phyloP scores from a whole-genome alignment of 2,888 invertebrate genomes.

The Cynaeus angustus region DNA sequence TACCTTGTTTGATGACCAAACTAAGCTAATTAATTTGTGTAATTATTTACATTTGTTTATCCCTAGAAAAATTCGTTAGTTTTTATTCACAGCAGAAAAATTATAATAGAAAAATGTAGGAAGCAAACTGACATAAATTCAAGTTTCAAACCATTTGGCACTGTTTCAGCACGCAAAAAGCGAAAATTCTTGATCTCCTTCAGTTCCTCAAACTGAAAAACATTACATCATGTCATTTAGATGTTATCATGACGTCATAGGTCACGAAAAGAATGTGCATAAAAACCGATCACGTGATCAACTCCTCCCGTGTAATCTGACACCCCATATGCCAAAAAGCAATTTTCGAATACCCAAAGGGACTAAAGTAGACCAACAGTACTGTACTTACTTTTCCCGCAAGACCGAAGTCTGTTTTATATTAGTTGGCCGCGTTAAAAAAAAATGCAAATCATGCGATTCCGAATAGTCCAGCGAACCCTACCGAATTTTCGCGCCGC shows the following conservation, averaged over 20 bases:
- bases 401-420: no score
- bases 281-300: constrained; percentile 13
- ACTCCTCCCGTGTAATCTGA: neutral
- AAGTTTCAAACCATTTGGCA: constrained; percentile 2
- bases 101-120: no score
- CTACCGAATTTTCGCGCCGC: constrained; percentile 23
- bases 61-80: no score
- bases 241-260: constrained; percentile 39
- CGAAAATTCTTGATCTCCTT: neutral
- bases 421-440: neutral
- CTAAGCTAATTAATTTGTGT: no score
- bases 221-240: constrained; percentile 24
- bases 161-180: constrained; percentile 1
- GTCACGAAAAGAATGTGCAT: constrained; percentile 27
- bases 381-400: no score
- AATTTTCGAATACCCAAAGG: no score
- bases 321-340: neutral
- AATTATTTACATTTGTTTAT: no score
- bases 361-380: no score
- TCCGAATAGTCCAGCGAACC: neutral
- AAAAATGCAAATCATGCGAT: neutral
- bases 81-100: no score
- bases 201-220: neutral
- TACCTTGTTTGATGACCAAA: no score
- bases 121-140: neutral